phyloP scores from a whole-genome alignment of 2,113 vertebrate genomes.

The Brevimyrus niger region DNA sequence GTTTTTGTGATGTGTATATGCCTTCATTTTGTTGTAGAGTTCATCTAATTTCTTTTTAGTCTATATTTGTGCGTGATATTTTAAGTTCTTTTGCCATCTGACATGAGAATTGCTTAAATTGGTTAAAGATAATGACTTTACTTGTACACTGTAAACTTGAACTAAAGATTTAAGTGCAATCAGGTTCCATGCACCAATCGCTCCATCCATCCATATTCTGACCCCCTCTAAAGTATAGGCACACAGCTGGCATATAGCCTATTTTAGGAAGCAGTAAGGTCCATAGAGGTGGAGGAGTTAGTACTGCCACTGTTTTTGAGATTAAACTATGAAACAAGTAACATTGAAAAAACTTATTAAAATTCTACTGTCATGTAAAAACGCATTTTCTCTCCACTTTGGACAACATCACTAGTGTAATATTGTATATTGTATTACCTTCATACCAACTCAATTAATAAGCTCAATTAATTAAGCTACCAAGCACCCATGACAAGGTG shows the following conservation, averaged over 20 bases:
- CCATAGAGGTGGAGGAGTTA: neutral
- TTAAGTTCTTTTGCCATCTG: neutral
- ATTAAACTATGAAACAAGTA: neutral
- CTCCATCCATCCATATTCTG: neutral
- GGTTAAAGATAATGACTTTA: neutral
- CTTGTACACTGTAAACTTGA: neutral
- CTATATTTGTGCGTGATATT: neutral
- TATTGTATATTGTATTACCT: neutral
- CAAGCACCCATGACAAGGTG: neutral
- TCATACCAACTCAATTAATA: neutral
- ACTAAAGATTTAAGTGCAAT: neutral
- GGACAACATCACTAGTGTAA: neutral
- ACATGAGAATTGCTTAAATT: neutral
- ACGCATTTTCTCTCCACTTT: neutral
- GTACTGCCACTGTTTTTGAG: neutral
- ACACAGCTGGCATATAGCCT: neutral
- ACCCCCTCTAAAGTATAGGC: neutral
- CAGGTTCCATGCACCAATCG: neutral
- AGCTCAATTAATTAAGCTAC: neutral
- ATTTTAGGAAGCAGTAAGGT: neutral
- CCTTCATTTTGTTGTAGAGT: neutral
- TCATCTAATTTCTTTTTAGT: neutral
- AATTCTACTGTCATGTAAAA: neutral
- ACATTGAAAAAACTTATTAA: neutral
- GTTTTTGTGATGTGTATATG: neutral